phyloP scores from a whole-genome alignment of 2,888 invertebrate species.

The Lottia scabra region DNA sequence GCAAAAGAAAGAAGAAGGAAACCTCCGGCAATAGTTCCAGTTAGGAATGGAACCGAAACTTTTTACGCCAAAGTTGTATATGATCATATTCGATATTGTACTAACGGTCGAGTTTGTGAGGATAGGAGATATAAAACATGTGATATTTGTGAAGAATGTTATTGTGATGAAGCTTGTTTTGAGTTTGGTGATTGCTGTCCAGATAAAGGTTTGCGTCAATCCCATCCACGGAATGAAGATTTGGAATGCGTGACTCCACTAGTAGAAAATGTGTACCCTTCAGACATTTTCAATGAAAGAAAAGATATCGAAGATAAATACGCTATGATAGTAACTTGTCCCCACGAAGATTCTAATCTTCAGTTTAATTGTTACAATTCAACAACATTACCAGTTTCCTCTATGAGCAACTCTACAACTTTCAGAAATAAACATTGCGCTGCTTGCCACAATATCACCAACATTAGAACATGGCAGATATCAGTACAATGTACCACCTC shows the following conservation, averaged over 20 bases:
- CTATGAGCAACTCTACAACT: constrained; percentile 7
- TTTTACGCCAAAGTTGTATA: constrained; percentile 10
- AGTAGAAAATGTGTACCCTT: constrained; percentile 2
- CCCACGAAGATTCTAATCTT: constrained; percentile 2
- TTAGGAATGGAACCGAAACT: constrained; percentile 1
- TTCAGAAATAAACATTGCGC: constrained; percentile 19
- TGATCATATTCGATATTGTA: constrained; percentile 12
- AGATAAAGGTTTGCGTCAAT: constrained; percentile 19
- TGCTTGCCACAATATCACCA: constrained; percentile 5
- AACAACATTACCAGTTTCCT: constrained; percentile 7
- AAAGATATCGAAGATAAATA: not conserved
- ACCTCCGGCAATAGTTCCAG: not conserved
- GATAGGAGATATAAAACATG: not conserved
- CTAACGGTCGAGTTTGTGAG: constrained; percentile 7
- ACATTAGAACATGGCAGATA: constrained; percentile 7
- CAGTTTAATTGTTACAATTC: constrained; percentile 7
- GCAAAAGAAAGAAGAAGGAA: not conserved
- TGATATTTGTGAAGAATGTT: constrained; percentile 27
- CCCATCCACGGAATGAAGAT: not conserved
- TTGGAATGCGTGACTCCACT: not conserved
- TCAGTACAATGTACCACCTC: constrained; percentile 5
- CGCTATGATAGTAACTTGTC: constrained; percentile 16
- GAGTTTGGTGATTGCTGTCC: constrained; percentile 37
- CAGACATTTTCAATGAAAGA: not conserved
- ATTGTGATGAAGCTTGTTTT: constrained; percentile 33